phyloP scores from a whole-genome alignment of 2,888 invertebrate genomes.

The Hypena proboscidalis region DNA sequence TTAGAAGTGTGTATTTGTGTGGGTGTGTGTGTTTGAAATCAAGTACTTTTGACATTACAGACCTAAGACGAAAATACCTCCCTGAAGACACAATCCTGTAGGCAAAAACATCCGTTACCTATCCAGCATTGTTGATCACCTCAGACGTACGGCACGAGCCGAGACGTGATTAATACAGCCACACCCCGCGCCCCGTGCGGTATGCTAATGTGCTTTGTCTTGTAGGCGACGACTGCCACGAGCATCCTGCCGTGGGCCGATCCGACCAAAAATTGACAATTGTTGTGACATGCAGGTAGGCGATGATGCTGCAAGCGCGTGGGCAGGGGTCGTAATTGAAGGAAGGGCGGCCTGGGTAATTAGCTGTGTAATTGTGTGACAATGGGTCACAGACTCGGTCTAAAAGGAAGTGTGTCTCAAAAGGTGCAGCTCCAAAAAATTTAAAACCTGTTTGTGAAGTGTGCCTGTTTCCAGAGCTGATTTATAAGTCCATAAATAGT shows the following conservation, averaged over 20 bases:
- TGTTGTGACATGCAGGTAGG: slow-evolving; percentile 61
- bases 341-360: slow-evolving; percentile 15
- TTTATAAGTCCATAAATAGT: no score
- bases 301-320: slow-evolving; percentile 49
- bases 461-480: no score
- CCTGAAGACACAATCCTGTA: slow-evolving; percentile 12
- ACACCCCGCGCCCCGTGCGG: slow-evolving; percentile 62
- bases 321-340: slow-evolving; percentile 41
- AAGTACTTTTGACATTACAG: no score
- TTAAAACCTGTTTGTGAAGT: no score
- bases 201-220: slow-evolving; percentile 76
- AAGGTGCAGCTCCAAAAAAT: no score
- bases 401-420: no score
- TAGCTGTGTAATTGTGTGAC: slow-evolving; percentile 4
- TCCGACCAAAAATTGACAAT: slow-evolving; percentile 66
- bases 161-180: slow-evolving; percentile 69
- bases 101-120: slow-evolving; percentile 23
- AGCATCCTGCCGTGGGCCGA: slow-evolving; percentile 71
- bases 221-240: slow-evolving; percentile 75
- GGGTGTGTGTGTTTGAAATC: no score
- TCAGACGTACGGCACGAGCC: slow-evolving; percentile 62
- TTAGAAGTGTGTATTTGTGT: no score
- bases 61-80: slow-evolving; percentile 1
- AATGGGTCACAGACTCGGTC: no score
- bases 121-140: slow-evolving; percentile 43